Percentiles rank a stretch among this genome's conserved stretches.
Evolutionary conservation across 2,113 vertebrate species (phyloP).

Genomic region (Heptranchias perlo): DNA sequence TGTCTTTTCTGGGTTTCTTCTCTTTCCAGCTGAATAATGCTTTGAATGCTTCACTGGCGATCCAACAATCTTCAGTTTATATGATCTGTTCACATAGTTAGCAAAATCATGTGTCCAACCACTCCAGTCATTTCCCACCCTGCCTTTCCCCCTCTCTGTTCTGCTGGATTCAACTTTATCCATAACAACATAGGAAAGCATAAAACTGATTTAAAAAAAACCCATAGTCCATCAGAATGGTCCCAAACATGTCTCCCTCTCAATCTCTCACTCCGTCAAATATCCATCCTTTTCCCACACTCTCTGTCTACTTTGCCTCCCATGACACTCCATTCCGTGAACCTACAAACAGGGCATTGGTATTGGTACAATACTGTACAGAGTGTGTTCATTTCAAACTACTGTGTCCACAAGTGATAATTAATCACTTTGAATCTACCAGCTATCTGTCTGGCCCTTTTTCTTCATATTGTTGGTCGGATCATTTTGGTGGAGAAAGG

Average conservation of each 20-base stretch:
- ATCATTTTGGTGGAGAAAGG: not conserved
- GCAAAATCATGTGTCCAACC: not conserved
- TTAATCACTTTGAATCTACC: not conserved
- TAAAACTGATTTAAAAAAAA: not conserved
- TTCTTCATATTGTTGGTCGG: not conserved
- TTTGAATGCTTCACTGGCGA: not conserved
- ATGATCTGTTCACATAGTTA: not conserved
- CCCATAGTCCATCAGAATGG: not conserved
- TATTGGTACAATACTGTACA: not conserved
- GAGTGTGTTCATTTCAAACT: not conserved
- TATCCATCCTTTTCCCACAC: not conserved
- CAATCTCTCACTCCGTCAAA: not conserved
- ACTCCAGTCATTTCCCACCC: not conserved
- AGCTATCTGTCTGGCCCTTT: not conserved
- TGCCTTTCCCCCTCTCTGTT: not conserved
- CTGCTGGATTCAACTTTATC: not conserved
- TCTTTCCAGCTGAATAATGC: constrained; percentile 20
- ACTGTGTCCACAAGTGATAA: not conserved
- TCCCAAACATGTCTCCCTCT: not conserved
- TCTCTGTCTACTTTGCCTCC: not conserved
- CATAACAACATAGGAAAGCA: not conserved
- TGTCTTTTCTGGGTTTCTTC: constrained; percentile 26
- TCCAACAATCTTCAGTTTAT: no score
- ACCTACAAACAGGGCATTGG: not conserved
- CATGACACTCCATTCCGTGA: not conserved